Conservation (phyloP, 1,140 invertebrate species). For the Drosophila dunni region DNA sequence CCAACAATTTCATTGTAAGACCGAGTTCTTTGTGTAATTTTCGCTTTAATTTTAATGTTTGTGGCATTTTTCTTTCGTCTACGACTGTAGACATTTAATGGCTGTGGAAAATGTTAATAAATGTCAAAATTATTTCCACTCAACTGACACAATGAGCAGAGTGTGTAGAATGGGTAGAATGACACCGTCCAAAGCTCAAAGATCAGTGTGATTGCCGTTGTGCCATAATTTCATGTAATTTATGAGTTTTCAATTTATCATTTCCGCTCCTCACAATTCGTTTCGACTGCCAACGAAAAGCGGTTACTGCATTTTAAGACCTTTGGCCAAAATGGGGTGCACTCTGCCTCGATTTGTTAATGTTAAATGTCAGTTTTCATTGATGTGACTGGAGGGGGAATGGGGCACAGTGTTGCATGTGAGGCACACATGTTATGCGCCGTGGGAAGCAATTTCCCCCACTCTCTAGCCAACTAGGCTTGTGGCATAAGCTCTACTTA, state of each 20-base stretch:
- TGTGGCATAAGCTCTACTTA: slow-evolving; percentile 38
- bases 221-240: slow-evolving; percentile 74
- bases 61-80: not conserved
- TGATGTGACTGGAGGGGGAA: not conserved
- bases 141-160: slow-evolving; percentile 70
- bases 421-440: slow-evolving; percentile 66
- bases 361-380: slow-evolving; percentile 72
- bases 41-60: slow-evolving; percentile 64
- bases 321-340: not conserved
- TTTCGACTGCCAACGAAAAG: not conserved
- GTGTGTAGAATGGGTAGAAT: not conserved
- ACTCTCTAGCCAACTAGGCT: not conserved
- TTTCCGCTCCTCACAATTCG: slow-evolving; percentile 10
- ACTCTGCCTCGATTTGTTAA: slow-evolving; percentile 41
- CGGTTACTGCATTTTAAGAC: not conserved
- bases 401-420: slow-evolving; percentile 44
- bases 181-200: slow-evolving; percentile 46
- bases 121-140: slow-evolving; percentile 76
- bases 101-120: slow-evolving; percentile 70
- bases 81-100: too few species aligned
- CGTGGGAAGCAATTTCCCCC: slow-evolving; percentile 6
- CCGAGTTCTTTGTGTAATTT: too few species aligned
- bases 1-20: too few species aligned
- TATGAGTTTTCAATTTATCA: slow-evolving; percentile 82
- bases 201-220: slow-evolving; percentile 29